Conservation (phyloP, 2,888 invertebrate genomes). For the Dolomedes plantarius region DNA sequence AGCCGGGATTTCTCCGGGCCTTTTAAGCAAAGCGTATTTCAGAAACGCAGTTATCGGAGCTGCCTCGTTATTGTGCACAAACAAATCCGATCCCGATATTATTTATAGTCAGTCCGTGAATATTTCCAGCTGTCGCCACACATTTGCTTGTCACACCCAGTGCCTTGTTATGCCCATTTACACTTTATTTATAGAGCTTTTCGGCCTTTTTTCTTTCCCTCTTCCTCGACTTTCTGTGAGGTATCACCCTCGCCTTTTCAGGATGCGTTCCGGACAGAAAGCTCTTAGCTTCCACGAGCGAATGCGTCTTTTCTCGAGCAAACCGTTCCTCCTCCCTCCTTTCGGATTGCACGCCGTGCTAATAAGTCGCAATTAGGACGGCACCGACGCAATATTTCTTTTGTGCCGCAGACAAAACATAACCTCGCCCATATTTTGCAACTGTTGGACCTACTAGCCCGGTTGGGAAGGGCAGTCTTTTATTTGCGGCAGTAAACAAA, state of each 20-base stretch:
- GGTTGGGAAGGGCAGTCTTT: too few relatives aligned
- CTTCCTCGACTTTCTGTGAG: background rate
- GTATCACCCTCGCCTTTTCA: background rate
- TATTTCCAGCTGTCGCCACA: background rate
- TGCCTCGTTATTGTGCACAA: too few relatives aligned
- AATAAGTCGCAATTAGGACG: background rate
- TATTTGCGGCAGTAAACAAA: too few relatives aligned
- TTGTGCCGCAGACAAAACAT: background rate
- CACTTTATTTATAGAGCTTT: background rate
- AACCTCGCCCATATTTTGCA: background rate
- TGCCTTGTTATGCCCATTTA: background rate
- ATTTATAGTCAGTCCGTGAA: background rate
- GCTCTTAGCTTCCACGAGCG: background rate
- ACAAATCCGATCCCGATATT: too few relatives aligned
- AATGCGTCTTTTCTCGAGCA: background rate
- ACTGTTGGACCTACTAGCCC: too few relatives aligned
- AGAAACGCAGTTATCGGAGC: too few relatives aligned
- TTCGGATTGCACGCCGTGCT: background rate
- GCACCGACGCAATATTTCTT: background rate
- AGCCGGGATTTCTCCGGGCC: too few relatives aligned
- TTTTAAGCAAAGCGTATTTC: too few relatives aligned
- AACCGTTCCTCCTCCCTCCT: background rate
- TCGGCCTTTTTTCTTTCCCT: background rate
- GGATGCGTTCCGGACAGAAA: background rate
- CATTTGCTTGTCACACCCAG: background rate